Conservation (phyloP, 2,113 vertebrate genomes). For the Calonectris borealis region DNA sequence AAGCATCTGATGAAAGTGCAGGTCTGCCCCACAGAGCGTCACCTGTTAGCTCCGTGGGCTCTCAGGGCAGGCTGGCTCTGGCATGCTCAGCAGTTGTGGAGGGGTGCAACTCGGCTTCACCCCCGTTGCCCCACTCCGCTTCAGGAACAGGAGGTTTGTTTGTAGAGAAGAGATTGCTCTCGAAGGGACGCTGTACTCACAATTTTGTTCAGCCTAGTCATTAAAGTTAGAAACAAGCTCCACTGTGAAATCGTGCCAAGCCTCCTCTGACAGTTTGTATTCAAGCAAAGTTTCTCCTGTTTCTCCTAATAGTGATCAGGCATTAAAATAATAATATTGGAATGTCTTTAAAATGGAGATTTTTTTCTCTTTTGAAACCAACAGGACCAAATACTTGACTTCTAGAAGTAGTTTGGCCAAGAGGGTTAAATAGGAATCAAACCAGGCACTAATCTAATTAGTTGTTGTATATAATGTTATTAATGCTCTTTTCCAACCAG, state of each 20-base stretch:
- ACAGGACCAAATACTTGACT: neutral
- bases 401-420: neutral
- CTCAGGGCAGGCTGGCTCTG: neutral
- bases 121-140: fast-evolving
- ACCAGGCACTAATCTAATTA: neutral
- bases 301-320: neutral
- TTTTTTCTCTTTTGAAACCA: neutral
- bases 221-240: slow-evolving; percentile 24
- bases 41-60: neutral
- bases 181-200: neutral
- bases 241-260: neutral
- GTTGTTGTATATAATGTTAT: neutral
- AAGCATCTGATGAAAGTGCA: neutral
- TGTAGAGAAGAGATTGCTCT: neutral
- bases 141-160: neutral
- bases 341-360: neutral
- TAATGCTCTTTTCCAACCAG: neutral
- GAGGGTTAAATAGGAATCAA: neutral
- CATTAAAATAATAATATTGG: neutral
- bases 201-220: neutral
- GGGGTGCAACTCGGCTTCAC: neutral
- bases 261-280: neutral
- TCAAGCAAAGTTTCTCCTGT: neutral
- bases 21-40: neutral
- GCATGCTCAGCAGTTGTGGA: neutral